Base-by-base conservation (phyloP, 2,888 invertebrate species). In the Ypsolopha scabrella region DNA sequence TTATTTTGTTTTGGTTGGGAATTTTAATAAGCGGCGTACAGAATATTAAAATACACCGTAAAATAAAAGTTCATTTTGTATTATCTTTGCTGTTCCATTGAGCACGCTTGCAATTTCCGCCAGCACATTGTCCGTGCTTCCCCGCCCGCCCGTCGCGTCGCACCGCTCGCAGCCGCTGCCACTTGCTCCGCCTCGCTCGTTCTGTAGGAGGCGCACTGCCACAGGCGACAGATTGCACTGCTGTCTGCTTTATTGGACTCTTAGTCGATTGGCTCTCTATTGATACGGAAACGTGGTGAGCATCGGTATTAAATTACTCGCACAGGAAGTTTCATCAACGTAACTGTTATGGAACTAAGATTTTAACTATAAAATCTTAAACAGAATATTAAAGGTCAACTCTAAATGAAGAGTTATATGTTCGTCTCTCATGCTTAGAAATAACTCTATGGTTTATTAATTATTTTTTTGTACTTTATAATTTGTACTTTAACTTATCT, bases 31-130 rank as follows among this genome's bases (percentile, higher is more conserved):
- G 8, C 45, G 50, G 48, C 44, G 48, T 46, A 51, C 59, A 57
- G 60, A 59, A 62, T 62, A 64, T 63, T 63, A 61, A 64, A 67
- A 61, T 61, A 54, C 54, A 56, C 56, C 58, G 56, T 65, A 60
- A 63, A 63, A 63, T 64, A 63, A 60, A 60, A 60, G 61, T 61
- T 64, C 62, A 63, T 65, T 65, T 60, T 56, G 59, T 57, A 63
- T 65, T 64, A 66, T 64, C 65, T 64, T 60, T 55, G 58, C 41
- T 41, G 62, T 62, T 64, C 60, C 63, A 64, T 63, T 64, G 60
- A 62, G 59, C 62, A 63, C 60, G 65, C 63, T 66, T 59, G 68
- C 66, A 66, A 67, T 70, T 65, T 67, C 67, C 67, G 65, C 55
- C 55, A 58, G n/a, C n/a, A n/a, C 41, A 9, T 41, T 60, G 57